These are phyloP conservation scores for Amphipyra tragopoginis DNA, from an alignment of 2,888 invertebrate species.

Conservation along the genomic window DNA sequence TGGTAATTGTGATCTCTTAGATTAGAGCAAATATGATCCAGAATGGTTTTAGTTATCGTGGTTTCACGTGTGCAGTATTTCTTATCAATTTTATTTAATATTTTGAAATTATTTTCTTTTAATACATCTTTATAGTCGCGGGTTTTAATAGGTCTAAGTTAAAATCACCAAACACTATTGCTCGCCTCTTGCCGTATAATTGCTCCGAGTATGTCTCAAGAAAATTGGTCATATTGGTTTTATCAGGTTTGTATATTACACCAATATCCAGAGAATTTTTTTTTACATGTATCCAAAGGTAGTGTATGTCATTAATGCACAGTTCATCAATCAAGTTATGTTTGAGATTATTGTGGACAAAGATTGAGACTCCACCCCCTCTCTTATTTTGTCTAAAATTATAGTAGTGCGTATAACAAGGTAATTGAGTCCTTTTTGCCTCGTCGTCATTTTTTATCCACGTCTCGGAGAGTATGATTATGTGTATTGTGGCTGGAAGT, in stretches of 20 bases:
- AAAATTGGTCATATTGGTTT: constrained; percentile 1
- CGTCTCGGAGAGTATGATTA: constrained; percentile 15
- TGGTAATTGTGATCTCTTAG: constrained; percentile 13
- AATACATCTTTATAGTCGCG: constrained; percentile 2
- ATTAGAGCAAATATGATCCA: constrained; percentile 13
- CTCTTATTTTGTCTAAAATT: constrained; percentile 24
- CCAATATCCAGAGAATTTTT: constrained; percentile 12
- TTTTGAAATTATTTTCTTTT: constrained; percentile 13
- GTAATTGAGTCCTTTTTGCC: constrained; percentile 17
- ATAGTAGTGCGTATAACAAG: constrained; percentile 18
- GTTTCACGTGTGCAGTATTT: constrained; percentile 14
- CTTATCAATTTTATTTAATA: constrained; percentile 9
- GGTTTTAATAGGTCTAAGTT: too few species aligned
- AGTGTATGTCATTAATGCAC: constrained; percentile 8
- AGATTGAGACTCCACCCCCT: constrained; percentile 22
- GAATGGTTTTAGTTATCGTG: not conserved
- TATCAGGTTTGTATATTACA: constrained; percentile 12
- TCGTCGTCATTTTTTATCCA: constrained; percentile 22
- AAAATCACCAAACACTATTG: too few species aligned
- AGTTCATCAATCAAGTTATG: constrained; percentile 14
- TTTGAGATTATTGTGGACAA: constrained; percentile 14
- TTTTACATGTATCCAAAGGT: constrained; percentile 10
- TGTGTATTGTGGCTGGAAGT: constrained; percentile 9
- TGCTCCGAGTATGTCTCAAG: constrained; percentile 2
- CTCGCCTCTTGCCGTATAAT: not conserved